A percentile compares a stretch with the other conserved stretches of the same genome.
These are phyloP conservation scores for Drosophila nigromelanica DNA, from an alignment of 1,140 invertebrate genomes.

Conservation along the genomic window DNA sequence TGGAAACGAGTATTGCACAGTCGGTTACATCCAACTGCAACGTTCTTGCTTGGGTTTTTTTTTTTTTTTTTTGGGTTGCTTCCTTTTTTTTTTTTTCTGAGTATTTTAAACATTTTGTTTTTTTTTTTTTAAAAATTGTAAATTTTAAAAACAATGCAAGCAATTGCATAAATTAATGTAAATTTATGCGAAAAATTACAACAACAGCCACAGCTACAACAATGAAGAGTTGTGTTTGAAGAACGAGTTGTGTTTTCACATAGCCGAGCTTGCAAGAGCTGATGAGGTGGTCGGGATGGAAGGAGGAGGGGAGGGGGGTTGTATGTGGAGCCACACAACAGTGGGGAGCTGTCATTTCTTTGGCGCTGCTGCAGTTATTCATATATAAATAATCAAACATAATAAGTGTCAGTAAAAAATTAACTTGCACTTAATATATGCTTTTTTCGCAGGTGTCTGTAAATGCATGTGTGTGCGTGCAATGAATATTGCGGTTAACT, in stretches of 20 bases:
- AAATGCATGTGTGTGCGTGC: background rate
- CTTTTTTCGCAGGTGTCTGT: background rate
- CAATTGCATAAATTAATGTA: slow-evolving; percentile 72
- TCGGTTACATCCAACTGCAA: no score
- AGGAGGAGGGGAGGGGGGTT: background rate
- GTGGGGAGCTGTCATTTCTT: background rate
- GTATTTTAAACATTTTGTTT: no score
- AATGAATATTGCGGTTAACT: no score
- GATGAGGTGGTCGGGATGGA: no score
- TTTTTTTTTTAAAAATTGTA: no score
- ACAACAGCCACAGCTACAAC: slow-evolving; percentile 43
- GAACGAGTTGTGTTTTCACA: slow-evolving; percentile 24
- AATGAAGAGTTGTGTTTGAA: slow-evolving; percentile 40
- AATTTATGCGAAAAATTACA: slow-evolving; percentile 75
- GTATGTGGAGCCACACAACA: background rate
- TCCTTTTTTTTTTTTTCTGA: slow-evolving; percentile 43
- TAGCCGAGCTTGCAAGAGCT: background rate
- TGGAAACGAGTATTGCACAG: no score
- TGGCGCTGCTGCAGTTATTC: background rate
- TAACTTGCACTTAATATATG: background rate
- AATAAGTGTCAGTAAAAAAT: background rate
- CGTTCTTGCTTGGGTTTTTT: no score
- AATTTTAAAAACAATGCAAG: slow-evolving; percentile 66
- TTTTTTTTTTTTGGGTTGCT: background rate
- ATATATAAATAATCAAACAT: background rate